Percentiles rank a stretch among this genome's conserved stretches.
phyloP scores from a whole-genome alignment of 1,140 invertebrate species.

The Drosophila pruinosa region DNA sequence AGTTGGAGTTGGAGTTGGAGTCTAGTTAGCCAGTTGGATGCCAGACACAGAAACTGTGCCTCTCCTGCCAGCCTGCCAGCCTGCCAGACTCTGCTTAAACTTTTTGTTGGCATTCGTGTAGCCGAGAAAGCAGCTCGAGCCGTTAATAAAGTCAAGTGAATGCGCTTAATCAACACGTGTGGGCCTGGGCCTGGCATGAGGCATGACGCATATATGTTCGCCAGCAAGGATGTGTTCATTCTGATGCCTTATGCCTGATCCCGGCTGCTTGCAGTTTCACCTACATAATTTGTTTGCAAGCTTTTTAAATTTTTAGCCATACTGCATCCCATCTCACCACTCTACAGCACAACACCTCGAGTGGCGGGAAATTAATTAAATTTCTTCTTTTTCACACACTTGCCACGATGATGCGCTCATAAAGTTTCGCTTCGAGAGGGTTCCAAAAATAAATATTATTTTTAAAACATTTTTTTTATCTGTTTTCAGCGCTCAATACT shows the following conservation, averaged over 20 bases:
- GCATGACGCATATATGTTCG: neutral
- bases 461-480: constrained; percentile 64
- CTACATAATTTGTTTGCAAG: constrained; percentile 45
- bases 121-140: constrained; percentile 5
- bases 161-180: constrained; percentile 76
- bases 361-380: constrained; percentile 38
- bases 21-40: constrained; percentile 35
- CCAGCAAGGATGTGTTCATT: constrained; percentile 5
- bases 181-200: neutral
- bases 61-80: neutral
- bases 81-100: constrained; percentile 38
- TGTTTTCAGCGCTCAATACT: constrained; percentile 33
- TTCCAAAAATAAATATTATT: constrained; percentile 63
- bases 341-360: neutral
- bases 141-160: constrained; percentile 78
- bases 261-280: constrained; percentile 22
- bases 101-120: no score
- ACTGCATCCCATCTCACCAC: neutral
- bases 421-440: constrained; percentile 7
- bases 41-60: constrained; percentile 8
- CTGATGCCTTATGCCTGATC: constrained; percentile 2
- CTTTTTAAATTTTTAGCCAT: constrained; percentile 46
- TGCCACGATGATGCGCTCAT: neutral
- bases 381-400: constrained; percentile 27
- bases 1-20: neutral